Percentiles rank a stretch among this genome's conserved stretches.
Conservation (phyloP, 2,888 invertebrate species). For the Apotomis betuletana region DNA sequence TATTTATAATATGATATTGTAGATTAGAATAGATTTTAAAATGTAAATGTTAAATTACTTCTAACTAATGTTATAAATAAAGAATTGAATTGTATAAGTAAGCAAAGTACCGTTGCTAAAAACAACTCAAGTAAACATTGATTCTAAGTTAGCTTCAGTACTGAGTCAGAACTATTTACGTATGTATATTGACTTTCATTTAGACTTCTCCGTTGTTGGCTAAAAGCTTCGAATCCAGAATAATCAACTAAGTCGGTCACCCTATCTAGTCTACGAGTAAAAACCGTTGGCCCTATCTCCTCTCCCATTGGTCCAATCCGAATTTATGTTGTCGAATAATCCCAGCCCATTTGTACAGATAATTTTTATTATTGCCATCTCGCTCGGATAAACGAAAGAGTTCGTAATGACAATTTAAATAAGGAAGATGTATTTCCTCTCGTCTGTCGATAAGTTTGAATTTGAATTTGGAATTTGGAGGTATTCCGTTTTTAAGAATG, state of each 20-base stretch:
- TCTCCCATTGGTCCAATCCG: slow-evolving; percentile 78
- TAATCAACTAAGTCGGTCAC: slow-evolving; percentile 57
- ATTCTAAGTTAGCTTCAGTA: not conserved
- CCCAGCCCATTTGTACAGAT: slow-evolving; percentile 83
- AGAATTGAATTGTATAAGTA: too few relatives aligned
- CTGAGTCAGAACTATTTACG: not conserved
- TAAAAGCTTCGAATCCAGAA: not conserved
- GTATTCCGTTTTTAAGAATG: slow-evolving; percentile 64
- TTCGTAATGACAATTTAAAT: slow-evolving; percentile 83
- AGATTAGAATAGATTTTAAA: too few relatives aligned
- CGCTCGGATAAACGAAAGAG: slow-evolving; percentile 81
- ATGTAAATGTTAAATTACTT: too few relatives aligned
- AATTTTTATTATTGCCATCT: slow-evolving; percentile 84
- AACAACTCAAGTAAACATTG: too few relatives aligned
- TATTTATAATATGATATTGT: too few relatives aligned
- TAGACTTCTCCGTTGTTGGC: not conserved
- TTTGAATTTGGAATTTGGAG: slow-evolving; percentile 72
- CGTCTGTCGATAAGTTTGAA: slow-evolving; percentile 75
- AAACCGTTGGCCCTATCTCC: slow-evolving; percentile 82
- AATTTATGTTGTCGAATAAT: slow-evolving; percentile 83
- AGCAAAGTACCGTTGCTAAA: too few relatives aligned
- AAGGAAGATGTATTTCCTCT: slow-evolving; percentile 82
- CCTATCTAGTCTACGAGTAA: slow-evolving; percentile 66
- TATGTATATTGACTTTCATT: not conserved
- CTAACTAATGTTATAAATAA: too few relatives aligned